Percentiles rank a stretch among this genome's conserved stretches.
phyloP scores from a whole-genome alignment of 2,888 invertebrate species.

The Cheilosia impressa region DNA sequence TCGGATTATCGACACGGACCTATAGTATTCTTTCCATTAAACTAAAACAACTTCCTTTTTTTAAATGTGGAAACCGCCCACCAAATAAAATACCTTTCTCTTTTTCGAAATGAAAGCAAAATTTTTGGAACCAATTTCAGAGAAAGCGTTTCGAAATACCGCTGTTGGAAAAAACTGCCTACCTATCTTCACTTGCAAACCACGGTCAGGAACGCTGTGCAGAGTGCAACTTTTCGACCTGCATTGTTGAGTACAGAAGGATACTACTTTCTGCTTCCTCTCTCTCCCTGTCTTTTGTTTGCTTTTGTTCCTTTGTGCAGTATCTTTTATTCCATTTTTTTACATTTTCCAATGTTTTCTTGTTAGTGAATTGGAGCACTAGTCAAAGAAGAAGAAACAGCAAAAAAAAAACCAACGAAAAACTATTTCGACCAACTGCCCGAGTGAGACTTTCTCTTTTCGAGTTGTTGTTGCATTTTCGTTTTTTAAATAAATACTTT shows the following conservation, averaged over 20 bases:
- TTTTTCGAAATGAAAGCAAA: constrained; percentile 17
- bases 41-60: constrained; percentile 6
- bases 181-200: no score
- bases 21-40: neutral
- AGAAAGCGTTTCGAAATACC: constrained; percentile 27
- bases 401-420: neutral
- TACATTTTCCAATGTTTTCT: constrained; percentile 10
- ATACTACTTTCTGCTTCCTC: constrained; percentile 13
- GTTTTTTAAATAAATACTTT: constrained; percentile 15
- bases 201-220: constrained; percentile 54
- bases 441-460: neutral
- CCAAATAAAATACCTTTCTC: constrained; percentile 22
- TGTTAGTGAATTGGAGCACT: constrained; percentile 29
- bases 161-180: neutral
- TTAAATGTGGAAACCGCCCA: constrained; percentile 28
- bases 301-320: constrained; percentile 18
- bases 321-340: constrained; percentile 13
- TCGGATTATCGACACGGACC: constrained; percentile 47
- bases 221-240: constrained; percentile 52
- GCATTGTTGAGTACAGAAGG: constrained; percentile 59
- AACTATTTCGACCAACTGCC: constrained; percentile 20
- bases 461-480: constrained; percentile 24
- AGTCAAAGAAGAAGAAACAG: constrained; percentile 16
- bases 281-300: constrained; percentile 1
- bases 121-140: constrained; percentile 34